These are phyloP conservation scores for Tipula vernalis DNA, from an alignment of 2,888 invertebrate species.

Conservation along the genomic window DNA sequence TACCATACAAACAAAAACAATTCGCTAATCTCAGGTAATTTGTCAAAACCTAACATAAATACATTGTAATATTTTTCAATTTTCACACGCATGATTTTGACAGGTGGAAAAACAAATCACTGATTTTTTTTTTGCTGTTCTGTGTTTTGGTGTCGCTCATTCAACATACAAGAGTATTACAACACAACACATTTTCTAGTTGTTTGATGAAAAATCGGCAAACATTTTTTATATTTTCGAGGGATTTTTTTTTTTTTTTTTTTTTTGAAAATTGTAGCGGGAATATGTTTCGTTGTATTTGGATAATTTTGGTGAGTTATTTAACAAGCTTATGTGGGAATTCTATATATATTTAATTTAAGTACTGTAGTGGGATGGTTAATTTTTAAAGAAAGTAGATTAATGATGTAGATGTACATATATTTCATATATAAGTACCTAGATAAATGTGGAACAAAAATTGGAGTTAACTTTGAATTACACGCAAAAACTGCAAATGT, in stretches of 20 bases:
- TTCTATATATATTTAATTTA: no score
- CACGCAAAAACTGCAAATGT: no score
- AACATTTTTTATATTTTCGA: neutral
- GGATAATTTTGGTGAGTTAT: neutral
- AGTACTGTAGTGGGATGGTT: no score
- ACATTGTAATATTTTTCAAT: neutral
- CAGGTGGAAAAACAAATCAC: constrained; percentile 4
- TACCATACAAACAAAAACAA: neutral
- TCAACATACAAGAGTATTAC: neutral
- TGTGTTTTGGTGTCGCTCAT: neutral
- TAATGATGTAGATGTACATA: neutral
- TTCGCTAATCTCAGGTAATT: neutral
- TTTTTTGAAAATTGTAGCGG: neutral
- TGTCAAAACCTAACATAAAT: neutral
- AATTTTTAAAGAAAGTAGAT: neutral
- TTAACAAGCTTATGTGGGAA: neutral
- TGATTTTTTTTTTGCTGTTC: neutral
- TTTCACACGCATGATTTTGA: neutral
- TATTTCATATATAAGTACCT: no score
- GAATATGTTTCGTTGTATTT: neutral
- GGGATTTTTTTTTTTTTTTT: neutral
- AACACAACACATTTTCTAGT: neutral
- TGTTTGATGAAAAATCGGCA: neutral
- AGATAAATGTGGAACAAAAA: no score
- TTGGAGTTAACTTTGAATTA: no score